phyloP scores from a whole-genome alignment of 2,113 vertebrate genomes.

The Siphamia tubifer region DNA sequence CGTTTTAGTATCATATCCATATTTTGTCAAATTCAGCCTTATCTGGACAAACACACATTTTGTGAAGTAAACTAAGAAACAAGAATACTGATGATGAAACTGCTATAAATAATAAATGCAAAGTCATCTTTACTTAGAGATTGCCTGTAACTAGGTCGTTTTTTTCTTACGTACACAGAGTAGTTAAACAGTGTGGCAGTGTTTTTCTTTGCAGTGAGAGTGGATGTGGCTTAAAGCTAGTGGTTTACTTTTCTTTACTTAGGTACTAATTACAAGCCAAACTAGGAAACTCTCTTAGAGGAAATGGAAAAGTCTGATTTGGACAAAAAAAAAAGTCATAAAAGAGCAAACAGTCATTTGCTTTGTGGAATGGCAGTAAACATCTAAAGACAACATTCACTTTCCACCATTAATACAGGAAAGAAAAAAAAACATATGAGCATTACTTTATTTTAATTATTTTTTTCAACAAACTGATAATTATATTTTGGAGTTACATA shows the following conservation, averaged over 20 bases:
- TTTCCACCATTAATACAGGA: no score
- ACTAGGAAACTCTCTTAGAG: conserved; percentile 19
- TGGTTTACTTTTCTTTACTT: conserved; percentile 49
- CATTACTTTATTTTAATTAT: no score
- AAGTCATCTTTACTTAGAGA: background rate
- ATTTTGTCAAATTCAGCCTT: no score
- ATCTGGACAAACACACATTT: no score
- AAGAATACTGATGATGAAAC: background rate
- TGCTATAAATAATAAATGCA: background rate
- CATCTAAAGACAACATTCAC: background rate
- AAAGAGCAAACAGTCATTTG: background rate
- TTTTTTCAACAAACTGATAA: no score
- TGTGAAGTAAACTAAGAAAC: background rate
- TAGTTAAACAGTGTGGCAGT: background rate
- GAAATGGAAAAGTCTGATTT: conserved; percentile 34
- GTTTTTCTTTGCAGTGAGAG: conserved; percentile 14
- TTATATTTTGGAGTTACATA: background rate
- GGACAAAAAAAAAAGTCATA: background rate
- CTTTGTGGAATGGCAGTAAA: conserved; percentile 18
- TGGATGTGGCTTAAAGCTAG: conserved; percentile 44
- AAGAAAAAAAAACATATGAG: no score
- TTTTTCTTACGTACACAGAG: background rate
- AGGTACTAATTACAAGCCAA: conserved; percentile 50
- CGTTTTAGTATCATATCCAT: no score
- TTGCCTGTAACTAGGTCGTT: background rate